Evolutionary conservation across 2,888 invertebrate genomes (phyloP).

Genomic region (Drosophila paramelanica): DNA sequence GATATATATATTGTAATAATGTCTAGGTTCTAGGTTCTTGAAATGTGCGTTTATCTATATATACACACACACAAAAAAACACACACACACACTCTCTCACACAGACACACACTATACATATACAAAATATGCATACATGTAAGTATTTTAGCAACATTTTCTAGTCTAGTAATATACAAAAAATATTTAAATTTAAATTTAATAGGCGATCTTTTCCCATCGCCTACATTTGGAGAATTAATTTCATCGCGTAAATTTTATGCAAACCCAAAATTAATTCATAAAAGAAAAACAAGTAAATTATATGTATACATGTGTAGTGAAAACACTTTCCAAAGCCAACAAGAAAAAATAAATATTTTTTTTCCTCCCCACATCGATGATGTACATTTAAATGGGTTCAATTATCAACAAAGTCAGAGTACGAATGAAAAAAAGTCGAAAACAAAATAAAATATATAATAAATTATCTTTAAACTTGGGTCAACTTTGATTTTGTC

Average conservation of each 20-base stretch:
- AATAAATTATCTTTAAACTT: neutral
- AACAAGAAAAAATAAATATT: slow-evolving; percentile 58
- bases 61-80: slow-evolving; percentile 23
- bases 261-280: slow-evolving; percentile 27
- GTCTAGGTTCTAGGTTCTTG: slow-evolving; percentile 33
- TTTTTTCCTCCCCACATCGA: slow-evolving; percentile 30
- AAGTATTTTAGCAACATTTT: slow-evolving; percentile 73
- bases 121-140: slow-evolving; percentile 37
- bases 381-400: slow-evolving; percentile 12
- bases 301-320: slow-evolving; percentile 50
- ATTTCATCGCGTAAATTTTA: slow-evolving; percentile 51
- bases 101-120: slow-evolving; percentile 28
- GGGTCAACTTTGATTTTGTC: neutral
- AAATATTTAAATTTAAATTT: slow-evolving; percentile 37
- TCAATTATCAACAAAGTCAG: slow-evolving; percentile 2
- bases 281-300: slow-evolving; percentile 2
- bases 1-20: slow-evolving; percentile 26
- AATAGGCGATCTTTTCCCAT: slow-evolving; percentile 49
- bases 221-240: slow-evolving; percentile 45
- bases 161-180: slow-evolving; percentile 64
- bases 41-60: slow-evolving; percentile 55
- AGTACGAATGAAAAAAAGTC: no score
- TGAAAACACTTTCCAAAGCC: slow-evolving; percentile 46
- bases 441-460: neutral
- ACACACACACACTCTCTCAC: slow-evolving; percentile 12